Base-by-base conservation (phyloP, 2,113 vertebrate genomes). In the Apaloderma vittatum region DNA sequence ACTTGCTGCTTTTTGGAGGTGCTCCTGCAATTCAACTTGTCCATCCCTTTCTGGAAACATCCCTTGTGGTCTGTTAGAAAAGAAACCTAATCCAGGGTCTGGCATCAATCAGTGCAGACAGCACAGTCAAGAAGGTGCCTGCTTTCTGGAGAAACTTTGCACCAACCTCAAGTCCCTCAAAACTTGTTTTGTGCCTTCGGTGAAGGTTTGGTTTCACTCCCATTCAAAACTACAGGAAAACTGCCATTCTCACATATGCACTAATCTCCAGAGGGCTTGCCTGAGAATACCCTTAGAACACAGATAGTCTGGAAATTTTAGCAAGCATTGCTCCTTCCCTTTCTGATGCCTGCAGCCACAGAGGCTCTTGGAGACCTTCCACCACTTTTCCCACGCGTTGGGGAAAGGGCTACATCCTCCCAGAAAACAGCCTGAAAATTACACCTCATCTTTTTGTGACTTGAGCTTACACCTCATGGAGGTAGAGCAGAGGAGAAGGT, bases 331-430 rank as follows among this genome's bases (percentile, higher is more conserved):
- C 54, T 7, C 37, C 7, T 68, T 73, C 49, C 46, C 24, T 32
- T 65, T 57, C 46, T 8, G 0, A 32, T 3, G 3, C 3, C 55
- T 58, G 24, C 61, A 86, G n/a, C 20, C 51, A 29, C 10, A 12
- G 18, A 51, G 20, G 45, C 19, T 87, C 72, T 30, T 13, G 4
- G 52, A 88, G 12, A 2, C 46, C 48, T 67, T 59, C 24, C 15
- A 10, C 21, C 3, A 0, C 30, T 46, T 46, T 40, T 14, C 36
- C 24, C 27, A 37, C 2, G 0, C 2, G 0, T 0, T 63, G 37
- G 32, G 36, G 26, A 12, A 63, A 55, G 48, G 16, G 19, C 14
- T 26, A 16, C 15, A 4, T 27, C 32, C 48, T 70, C n/a, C 15
- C 43, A 46, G 14, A 40, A 75, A 71, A 22, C 18, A 20, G 15